Percentiles rank a stretch among this genome's conserved stretches.
phyloP scores from a whole-genome alignment of 2,888 invertebrate genomes.

The Cetonia aurata region DNA sequence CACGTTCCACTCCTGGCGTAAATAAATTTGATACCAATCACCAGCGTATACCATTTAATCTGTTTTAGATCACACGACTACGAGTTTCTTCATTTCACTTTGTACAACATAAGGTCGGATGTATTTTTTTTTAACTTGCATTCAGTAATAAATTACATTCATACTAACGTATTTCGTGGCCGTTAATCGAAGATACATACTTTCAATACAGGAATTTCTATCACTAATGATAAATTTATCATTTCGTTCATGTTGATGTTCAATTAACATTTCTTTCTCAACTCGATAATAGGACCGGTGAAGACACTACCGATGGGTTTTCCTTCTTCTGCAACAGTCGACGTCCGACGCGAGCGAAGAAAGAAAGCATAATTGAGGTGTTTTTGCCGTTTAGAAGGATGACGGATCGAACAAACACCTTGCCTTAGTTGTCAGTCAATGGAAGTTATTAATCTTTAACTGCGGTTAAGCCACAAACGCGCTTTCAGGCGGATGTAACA shows the following conservation, averaged over 20 bases:
- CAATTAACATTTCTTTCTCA: slow-evolving; percentile 30
- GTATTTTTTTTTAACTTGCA: not conserved
- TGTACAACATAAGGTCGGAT: not conserved
- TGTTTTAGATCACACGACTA: slow-evolving; percentile 12
- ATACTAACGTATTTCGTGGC: slow-evolving; percentile 27
- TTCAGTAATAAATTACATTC: slow-evolving; percentile 21
- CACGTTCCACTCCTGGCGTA: not conserved
- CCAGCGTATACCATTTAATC: slow-evolving; percentile 12
- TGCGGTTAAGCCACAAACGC: slow-evolving; percentile 35
- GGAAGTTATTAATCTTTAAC: slow-evolving; percentile 33
- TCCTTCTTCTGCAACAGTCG: slow-evolving; percentile 4
- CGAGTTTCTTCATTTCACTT: slow-evolving; percentile 26
- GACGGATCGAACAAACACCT: slow-evolving; percentile 27
- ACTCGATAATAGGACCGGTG: slow-evolving; percentile 25
- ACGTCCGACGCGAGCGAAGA: slow-evolving; percentile 5
- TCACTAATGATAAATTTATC: slow-evolving; percentile 35
- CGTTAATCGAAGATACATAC: slow-evolving; percentile 22
- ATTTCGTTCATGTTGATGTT: slow-evolving; percentile 34
- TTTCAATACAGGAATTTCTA: slow-evolving; percentile 31
- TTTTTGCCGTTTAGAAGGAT: slow-evolving; percentile 35
- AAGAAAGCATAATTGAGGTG: slow-evolving; percentile 31
- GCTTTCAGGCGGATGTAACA: slow-evolving; percentile 20
- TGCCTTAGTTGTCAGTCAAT: slow-evolving; percentile 33
- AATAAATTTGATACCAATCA: slow-evolving; percentile 36
- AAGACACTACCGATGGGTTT: slow-evolving; percentile 16